phyloP scores from a whole-genome alignment of 2,888 invertebrate species.

The Hypolimnas misippus region DNA sequence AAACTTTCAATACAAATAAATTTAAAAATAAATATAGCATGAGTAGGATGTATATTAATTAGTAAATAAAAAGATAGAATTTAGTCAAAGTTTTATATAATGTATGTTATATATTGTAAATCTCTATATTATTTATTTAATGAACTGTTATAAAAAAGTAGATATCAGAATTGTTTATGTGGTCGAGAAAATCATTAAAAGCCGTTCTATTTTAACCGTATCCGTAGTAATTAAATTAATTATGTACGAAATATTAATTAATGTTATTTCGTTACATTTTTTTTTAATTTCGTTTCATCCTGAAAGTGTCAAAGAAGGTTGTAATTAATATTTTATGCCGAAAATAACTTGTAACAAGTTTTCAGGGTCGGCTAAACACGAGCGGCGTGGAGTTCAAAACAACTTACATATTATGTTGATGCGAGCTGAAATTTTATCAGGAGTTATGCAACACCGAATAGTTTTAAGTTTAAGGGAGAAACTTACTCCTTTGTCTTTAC shows the following conservation, averaged over 20 bases:
- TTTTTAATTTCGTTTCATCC: not conserved
- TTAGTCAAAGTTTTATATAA: no score
- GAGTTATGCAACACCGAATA: conserved; percentile 23
- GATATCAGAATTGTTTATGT: not conserved
- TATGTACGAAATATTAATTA: not conserved
- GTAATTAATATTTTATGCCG: conserved; percentile 3
- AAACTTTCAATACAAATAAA: no score
- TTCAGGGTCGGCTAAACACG: conserved; percentile 15
- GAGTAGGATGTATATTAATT: no score
- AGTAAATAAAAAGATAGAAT: no score
- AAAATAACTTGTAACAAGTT: conserved; percentile 4
- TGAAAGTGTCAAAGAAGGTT: conserved; percentile 4
- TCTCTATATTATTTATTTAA: no score
- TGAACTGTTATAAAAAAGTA: not conserved
- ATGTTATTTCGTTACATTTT: not conserved
- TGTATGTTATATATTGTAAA: no score
- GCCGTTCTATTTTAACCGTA: not conserved
- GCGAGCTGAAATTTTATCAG: conserved; percentile 20
- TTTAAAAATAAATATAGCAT: no score
- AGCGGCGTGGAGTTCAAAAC: conserved; percentile 18
- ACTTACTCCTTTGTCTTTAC: conserved; percentile 17
- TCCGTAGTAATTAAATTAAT: conserved; percentile 2
- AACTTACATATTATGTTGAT: conserved; percentile 24
- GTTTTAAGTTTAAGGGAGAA: conserved; percentile 19
- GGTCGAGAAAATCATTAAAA: not conserved